Percentiles rank a stretch among this genome's conserved stretches.
These are phyloP conservation scores for Glomeris marginata DNA, from an alignment of 2,888 invertebrate species.

Conservation along the genomic window DNA sequence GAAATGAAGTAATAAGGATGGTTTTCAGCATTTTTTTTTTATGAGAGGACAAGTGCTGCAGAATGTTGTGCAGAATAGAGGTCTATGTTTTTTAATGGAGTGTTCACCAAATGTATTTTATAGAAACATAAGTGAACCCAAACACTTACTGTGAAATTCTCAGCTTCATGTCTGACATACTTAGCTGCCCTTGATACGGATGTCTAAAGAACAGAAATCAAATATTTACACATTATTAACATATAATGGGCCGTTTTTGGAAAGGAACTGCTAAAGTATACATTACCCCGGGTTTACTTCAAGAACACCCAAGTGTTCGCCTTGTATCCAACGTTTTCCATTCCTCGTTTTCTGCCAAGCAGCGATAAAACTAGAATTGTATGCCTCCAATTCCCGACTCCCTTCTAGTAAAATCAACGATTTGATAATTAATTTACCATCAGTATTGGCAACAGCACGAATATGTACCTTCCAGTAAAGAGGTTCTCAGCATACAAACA, in stretches of 20 bases:
- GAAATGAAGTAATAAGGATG: too few species aligned
- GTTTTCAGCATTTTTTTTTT: too few species aligned
- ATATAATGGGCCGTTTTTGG: background rate
- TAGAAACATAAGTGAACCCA: background rate
- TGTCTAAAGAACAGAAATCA: constrained; percentile 38
- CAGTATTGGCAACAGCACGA: background rate
- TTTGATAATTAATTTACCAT: background rate
- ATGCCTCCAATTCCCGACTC: constrained; percentile 68
- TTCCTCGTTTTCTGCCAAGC: constrained; percentile 80
- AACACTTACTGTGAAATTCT: constrained; percentile 70
- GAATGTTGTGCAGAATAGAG: too few species aligned
- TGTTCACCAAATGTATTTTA: too few species aligned
- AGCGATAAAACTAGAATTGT: constrained; percentile 64
- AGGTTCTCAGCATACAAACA: constrained; percentile 63
- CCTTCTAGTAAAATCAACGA: constrained; percentile 43
- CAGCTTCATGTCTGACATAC: constrained; percentile 85
- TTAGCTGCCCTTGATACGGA: constrained; percentile 86
- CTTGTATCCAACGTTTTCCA: constrained; percentile 66
- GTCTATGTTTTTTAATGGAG: too few species aligned
- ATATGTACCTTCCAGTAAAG: constrained; percentile 48
- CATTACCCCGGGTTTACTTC: constrained; percentile 45
- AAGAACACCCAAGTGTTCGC: constrained; percentile 43
- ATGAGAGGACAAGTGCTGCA: too few species aligned
- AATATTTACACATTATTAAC: background rate
- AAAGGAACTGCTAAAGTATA: background rate